Percentiles rank a stretch among this genome's conserved stretches.
Evolutionary conservation across 2,797 vertebrate species (phyloP).

Genomic region (Macropodus opercularis): DNA sequence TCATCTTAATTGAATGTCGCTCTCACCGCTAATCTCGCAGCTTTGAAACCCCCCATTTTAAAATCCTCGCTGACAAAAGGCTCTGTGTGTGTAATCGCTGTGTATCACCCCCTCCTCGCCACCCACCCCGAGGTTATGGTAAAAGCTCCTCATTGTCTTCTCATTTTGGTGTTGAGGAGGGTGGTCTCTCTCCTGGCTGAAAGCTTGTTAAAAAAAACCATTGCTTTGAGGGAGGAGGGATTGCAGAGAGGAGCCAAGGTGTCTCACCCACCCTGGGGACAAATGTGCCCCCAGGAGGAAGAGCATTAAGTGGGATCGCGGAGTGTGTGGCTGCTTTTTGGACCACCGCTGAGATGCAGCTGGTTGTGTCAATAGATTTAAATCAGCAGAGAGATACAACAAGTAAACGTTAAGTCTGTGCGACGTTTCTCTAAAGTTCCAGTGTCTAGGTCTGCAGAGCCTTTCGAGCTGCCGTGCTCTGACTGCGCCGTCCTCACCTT

Average conservation of each 20-base stretch:
- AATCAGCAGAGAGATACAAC: constrained; percentile 21
- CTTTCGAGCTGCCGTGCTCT: constrained; percentile 8
- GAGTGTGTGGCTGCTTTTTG: constrained; percentile 9
- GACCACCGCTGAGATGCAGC: constrained; percentile 63
- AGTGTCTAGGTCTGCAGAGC: neutral
- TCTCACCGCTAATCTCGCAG: constrained; percentile 73
- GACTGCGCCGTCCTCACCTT: constrained; percentile 25
- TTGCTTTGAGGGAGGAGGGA: constrained; percentile 39
- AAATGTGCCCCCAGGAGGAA: constrained; percentile 51
- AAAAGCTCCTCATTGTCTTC: constrained; percentile 69
- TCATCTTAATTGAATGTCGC: constrained; percentile 83
- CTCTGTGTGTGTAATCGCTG: constrained; percentile 73
- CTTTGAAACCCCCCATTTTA: constrained; percentile 72
- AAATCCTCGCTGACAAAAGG: constrained; percentile 74
- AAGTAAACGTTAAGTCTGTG: constrained; percentile 26
- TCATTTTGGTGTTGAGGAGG: constrained; percentile 69
- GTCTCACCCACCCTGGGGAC: constrained; percentile 54
- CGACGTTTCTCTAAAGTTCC: constrained; percentile 17
- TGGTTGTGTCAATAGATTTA: constrained; percentile 50
- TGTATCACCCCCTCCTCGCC: constrained; percentile 38
- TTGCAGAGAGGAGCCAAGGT: constrained; percentile 38
- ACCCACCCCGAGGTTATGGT: constrained; percentile 55
- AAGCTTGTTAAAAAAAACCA: constrained; percentile 70
- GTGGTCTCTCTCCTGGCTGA: constrained; percentile 64
- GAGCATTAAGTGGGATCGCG: constrained; percentile 48